A percentile compares a stretch with the other conserved stretches of the same genome.
phyloP scores from a whole-genome alignment of 2,888 invertebrate species.

The Polyommatus iphigenia region DNA sequence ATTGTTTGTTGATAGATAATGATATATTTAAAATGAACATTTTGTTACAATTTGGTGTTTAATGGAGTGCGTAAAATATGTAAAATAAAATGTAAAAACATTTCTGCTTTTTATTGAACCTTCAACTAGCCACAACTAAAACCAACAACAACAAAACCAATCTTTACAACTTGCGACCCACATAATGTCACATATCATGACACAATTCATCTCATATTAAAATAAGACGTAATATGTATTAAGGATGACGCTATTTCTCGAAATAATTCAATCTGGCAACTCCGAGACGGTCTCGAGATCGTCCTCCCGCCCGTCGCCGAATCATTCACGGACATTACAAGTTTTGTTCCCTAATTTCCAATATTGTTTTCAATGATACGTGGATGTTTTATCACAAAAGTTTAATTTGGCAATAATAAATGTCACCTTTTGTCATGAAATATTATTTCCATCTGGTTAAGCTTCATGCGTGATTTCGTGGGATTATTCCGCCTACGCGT shows the following conservation, averaged over 20 bases:
- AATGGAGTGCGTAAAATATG: slow-evolving; percentile 74
- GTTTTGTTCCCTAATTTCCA: slow-evolving; percentile 17
- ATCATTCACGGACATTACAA: slow-evolving; percentile 27
- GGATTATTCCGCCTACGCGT: neutral
- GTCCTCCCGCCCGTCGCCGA: neutral
- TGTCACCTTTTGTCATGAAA: neutral
- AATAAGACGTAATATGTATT: neutral
- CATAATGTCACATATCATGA: too few relatives aligned
- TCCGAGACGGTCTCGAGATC: neutral
- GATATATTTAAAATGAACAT: slow-evolving; percentile 54
- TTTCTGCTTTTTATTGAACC: slow-evolving; percentile 33
- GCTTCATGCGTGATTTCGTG: neutral
- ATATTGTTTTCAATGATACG: slow-evolving; percentile 21
- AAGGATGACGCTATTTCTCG: neutral
- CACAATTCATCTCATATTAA: too few relatives aligned
- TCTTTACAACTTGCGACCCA: neutral
- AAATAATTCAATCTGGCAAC: neutral
- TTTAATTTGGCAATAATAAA: neutral
- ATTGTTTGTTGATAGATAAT: slow-evolving; percentile 33
- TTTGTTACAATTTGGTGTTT: slow-evolving; percentile 78
- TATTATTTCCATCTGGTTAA: neutral
- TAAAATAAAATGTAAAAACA: slow-evolving; percentile 63
- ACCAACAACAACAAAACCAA: neutral
- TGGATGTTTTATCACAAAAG: neutral
- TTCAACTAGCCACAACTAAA: neutral